These are phyloP conservation scores for Silurus glanis DNA, from an alignment of 2,113 vertebrate genomes.

Conservation along the genomic window DNA sequence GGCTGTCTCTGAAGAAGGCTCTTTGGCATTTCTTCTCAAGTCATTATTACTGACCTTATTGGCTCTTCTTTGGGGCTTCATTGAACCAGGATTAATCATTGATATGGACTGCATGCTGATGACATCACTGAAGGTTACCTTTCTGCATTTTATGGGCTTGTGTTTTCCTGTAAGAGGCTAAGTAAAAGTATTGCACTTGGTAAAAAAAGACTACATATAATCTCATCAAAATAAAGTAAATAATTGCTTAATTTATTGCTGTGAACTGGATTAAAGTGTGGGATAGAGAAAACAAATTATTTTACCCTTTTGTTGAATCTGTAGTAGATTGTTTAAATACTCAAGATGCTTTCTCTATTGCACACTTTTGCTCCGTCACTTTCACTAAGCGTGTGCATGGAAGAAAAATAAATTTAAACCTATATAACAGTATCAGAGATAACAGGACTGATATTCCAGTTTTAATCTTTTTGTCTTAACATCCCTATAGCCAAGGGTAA, in stretches of 20 bases:
- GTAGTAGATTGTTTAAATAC: no score
- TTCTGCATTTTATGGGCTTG: slow-evolving; percentile 50
- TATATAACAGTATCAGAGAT: no score
- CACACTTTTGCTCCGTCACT: no score
- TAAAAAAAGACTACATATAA: neutral
- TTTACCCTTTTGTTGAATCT: no score
- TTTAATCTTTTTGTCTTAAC: no score
- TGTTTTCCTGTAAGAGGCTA: slow-evolving; percentile 3
- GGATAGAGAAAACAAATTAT: neutral
- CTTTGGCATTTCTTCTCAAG: neutral
- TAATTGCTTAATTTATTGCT: neutral
- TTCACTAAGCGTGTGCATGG: no score
- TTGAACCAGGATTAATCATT: neutral
- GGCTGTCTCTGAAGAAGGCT: neutral
- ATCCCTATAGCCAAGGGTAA: no score
- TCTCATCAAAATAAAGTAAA: neutral
- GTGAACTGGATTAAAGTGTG: neutral
- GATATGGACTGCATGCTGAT: slow-evolving; percentile 21
- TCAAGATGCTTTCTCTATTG: no score
- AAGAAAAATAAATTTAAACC: no score
- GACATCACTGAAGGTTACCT: slow-evolving; percentile 60
- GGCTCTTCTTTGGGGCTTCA: neutral
- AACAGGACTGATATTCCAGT: no score
- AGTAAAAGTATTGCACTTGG: neutral
- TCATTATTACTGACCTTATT: slow-evolving; percentile 2